phyloP scores from a whole-genome alignment of 2,888 invertebrate genomes.

The Hemithea aestivaria region DNA sequence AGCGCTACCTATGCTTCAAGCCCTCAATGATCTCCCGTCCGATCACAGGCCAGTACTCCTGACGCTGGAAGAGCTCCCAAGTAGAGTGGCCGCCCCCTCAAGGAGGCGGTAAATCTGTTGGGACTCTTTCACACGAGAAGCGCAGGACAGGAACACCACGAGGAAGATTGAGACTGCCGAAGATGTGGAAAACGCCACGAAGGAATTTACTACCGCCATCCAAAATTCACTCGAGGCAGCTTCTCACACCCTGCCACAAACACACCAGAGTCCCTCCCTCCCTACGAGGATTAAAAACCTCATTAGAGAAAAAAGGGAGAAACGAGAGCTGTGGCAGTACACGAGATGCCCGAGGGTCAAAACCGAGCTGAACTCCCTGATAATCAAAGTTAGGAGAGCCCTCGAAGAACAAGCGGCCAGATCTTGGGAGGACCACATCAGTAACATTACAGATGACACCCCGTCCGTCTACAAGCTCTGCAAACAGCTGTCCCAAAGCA shows the following conservation, averaged over 20 bases:
- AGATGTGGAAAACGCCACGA: background rate
- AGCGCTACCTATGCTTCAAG: background rate
- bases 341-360: slow-evolving; percentile 3
- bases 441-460: background rate
- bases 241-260: background rate
- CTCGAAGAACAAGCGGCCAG: slow-evolving; percentile 1
- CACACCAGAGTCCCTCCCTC: background rate
- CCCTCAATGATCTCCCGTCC: background rate
- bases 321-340: slow-evolving; percentile 1
- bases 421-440: slow-evolving; percentile 1
- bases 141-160: background rate
- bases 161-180: background rate
- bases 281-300: slow-evolving; percentile 2
- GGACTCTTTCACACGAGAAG: background rate
- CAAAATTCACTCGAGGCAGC: background rate
- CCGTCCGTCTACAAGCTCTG: slow-evolving; percentile 2
- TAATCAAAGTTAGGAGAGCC: background rate
- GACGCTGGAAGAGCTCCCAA: background rate
- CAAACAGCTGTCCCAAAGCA: background rate
- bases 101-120: background rate
- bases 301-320: slow-evolving; percentile 3
- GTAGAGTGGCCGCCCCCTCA: background rate
- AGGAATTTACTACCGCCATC: background rate
- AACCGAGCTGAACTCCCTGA: background rate
- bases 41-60: slow-evolving; percentile 1